Base-by-base conservation (phyloP, 2,888 invertebrate species). In the Drosophila subsilvestris region DNA sequence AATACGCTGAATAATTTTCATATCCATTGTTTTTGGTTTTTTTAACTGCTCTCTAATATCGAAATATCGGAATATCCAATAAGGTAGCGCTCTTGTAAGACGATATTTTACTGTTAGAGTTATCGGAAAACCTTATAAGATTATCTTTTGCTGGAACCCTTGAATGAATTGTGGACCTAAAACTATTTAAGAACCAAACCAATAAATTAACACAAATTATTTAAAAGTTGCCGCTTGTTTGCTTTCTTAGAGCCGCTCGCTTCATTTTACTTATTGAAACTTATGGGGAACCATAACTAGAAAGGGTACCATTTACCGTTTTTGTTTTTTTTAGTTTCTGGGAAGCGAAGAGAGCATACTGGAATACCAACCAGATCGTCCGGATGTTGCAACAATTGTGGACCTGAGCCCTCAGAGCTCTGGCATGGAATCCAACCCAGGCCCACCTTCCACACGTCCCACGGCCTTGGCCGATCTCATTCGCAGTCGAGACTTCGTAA, bases 271-370 rank as follows among this genome's bases (percentile, higher is more conserved):
- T 63, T 54, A 48, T 25, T 42, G 25, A 37, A 27, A 12, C 50
- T 7, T n/a, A 7, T 37, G 37, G 37, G 37, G 37, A 37, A 37
- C 37, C 37, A n/a, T 14, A 14, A n/a, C 18, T 43, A 18, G 43
- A 44, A 17, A 45, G 9, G 27, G 20, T 5, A 32, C 14, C 55
- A 17, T 27, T 44, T n/a, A 5, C 61, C 59, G 14, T 56, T 50
- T 75, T 50, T n/a, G n/a, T n/a, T 14, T 20, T 20, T 82, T 79
- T 17, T 73, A 96, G 96, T 96, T 96, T 92, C 95, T 96, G 53
- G 96, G 96, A 80, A 97, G 96, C 89, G 96, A 96, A 91, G 97
- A 97, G 92, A 96, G 96, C 90, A 96, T 97, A 78, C 93, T 97
- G 63, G 96, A 96, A 91, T 93, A 96, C 84, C 96, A 96, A 75